A percentile compares a stretch with the other conserved stretches of the same genome.
Conservation (phyloP, 64 coral and sea anemone species). For the Orbicella faveolata region DNA sequence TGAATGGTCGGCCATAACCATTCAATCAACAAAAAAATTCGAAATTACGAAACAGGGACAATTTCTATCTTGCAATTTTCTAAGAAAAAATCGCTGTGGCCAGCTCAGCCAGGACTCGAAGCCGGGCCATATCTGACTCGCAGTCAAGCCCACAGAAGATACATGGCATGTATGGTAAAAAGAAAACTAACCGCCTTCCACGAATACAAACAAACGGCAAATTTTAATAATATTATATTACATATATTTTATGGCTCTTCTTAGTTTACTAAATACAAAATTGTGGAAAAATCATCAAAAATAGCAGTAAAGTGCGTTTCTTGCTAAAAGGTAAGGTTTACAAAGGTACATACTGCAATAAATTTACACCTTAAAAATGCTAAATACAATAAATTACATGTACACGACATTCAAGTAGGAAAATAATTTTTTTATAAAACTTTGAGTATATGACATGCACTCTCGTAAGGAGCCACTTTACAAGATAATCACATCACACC, state of each 20-base stretch:
- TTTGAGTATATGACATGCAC: background rate
- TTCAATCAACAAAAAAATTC: no score
- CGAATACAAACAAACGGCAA: background rate
- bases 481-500: no score
- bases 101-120: no score
- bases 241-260: slow-evolving; percentile 5
- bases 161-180: background rate
- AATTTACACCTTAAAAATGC: slow-evolving; percentile 11
- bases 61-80: no score
- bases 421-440: background rate
- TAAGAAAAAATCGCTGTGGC: no score
- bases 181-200: background rate
- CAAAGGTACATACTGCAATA: background rate
- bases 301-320: background rate
- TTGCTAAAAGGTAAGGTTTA: background rate
- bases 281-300: background rate
- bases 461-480: no score
- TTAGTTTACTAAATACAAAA: background rate
- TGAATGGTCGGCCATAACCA: no score
- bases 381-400: background rate
- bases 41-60: no score
- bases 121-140: no score
- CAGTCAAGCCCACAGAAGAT: no score
- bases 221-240: background rate
- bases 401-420: background rate